A percentile compares a stretch with the other conserved stretches of the same genome.
Evolutionary conservation across 2,888 invertebrate species (phyloP).

Genomic region (Tetranychus piercei): DNA sequence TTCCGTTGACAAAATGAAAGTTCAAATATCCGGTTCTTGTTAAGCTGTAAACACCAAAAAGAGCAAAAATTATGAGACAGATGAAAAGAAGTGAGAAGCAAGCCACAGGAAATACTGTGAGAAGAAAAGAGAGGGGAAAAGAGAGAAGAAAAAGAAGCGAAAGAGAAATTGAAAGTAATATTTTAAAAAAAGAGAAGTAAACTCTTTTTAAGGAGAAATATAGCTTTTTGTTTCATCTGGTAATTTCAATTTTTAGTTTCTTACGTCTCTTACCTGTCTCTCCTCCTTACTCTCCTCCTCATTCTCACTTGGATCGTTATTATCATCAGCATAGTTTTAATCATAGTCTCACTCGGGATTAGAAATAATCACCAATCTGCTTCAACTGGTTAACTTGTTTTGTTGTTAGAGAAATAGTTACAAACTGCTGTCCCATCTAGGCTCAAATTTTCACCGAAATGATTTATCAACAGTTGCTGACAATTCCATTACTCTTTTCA

Average conservation of each 20-base stretch:
- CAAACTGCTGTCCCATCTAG: too few species aligned
- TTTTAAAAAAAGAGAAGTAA: neutral
- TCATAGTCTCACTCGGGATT: neutral
- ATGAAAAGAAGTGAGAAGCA: constrained; percentile 13
- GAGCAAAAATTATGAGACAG: constrained; percentile 20
- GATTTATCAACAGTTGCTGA: neutral
- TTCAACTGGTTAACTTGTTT: neutral
- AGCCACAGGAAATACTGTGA: constrained; percentile 17
- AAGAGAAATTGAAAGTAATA: neutral
- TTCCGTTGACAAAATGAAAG: constrained; percentile 6
- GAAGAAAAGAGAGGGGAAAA: constrained; percentile 18
- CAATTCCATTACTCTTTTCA: neutral
- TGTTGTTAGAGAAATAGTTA: too few species aligned
- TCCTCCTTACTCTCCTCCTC: neutral
- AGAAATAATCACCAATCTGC: neutral
- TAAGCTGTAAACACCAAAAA: constrained; percentile 14
- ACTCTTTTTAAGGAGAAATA: neutral
- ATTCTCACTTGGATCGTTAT: too few species aligned
- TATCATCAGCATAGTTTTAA: too few species aligned
- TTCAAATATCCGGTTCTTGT: constrained; percentile 13
- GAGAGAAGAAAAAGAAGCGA: neutral
- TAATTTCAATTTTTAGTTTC: neutral
- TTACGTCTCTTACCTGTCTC: neutral
- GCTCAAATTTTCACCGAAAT: neutral
- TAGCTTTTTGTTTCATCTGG: neutral